Conservation (phyloP, 37 sponge, comb jelly and placozoan species). For the Oscarella lobularis region DNA sequence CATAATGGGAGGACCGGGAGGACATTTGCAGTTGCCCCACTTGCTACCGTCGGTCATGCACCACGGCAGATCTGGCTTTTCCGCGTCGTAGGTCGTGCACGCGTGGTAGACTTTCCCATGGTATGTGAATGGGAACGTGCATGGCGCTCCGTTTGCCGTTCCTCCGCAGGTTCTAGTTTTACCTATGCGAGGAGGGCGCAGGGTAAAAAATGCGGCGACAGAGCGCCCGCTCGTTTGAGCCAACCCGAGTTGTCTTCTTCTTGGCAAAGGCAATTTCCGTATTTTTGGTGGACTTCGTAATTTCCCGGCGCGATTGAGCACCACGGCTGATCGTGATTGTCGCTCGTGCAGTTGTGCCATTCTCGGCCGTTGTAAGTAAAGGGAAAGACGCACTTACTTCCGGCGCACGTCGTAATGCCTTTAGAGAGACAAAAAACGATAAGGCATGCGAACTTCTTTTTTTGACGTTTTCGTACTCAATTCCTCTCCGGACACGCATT, state of each 20-base stretch:
- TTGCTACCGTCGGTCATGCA: neutral
- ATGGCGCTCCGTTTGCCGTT: neutral
- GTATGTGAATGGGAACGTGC: neutral
- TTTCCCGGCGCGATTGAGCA: neutral
- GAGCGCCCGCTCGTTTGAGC: too few relatives aligned
- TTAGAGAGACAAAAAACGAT: neutral
- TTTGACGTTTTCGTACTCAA: too few relatives aligned
- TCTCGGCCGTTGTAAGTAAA: neutral
- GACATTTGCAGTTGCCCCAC: slow-evolving; percentile 1
- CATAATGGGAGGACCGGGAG: neutral
- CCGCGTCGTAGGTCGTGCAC: neutral
- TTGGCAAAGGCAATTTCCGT: neutral
- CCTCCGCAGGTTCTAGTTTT: neutral
- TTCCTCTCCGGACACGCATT: neutral
- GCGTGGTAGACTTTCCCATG: neutral
- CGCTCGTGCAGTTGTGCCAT: neutral
- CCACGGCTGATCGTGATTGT: neutral
- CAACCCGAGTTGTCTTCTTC: neutral
- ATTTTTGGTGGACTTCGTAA: neutral
- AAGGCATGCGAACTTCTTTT: too few relatives aligned
- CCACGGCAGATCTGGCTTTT: neutral
- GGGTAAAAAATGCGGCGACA: too few relatives aligned
- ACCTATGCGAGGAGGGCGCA: too few relatives aligned
- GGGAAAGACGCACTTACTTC: neutral
- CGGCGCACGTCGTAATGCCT: neutral